Conservation (phyloP, 2,888 invertebrate genomes). For the Drosophila mayaguana region DNA sequence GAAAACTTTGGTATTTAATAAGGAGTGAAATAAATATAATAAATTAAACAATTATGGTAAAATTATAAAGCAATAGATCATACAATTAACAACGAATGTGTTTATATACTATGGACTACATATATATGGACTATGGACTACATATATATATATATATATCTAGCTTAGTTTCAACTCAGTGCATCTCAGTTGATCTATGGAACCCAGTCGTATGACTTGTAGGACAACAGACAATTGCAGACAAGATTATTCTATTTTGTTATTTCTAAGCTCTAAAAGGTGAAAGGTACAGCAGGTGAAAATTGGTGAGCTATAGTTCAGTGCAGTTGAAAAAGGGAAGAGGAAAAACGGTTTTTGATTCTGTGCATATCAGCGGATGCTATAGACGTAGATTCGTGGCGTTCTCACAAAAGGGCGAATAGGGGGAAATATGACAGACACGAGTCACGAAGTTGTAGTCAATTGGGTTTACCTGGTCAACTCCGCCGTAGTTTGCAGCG, state of each 20-base stretch:
- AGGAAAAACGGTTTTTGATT: background rate
- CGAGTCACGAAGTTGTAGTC: background rate
- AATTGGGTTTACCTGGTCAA: constrained; percentile 35
- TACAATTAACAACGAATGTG: too few species aligned
- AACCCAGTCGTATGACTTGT: background rate
- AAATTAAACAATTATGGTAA: too few species aligned
- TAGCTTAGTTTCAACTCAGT: background rate
- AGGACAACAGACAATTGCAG: background rate
- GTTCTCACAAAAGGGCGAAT: background rate
- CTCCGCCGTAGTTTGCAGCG: constrained; percentile 26
- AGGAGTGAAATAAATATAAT: too few species aligned
- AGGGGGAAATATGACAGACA: background rate
- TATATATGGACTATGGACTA: too few species aligned
- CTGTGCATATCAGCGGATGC: background rate
- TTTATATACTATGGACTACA: too few species aligned
- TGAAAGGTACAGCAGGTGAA: background rate
- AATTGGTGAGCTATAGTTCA: too few species aligned
- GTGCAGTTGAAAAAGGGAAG: too few species aligned
- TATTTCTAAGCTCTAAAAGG: background rate
- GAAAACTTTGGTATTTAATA: too few species aligned
- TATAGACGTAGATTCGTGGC: background rate
- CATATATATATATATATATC: too few species aligned
- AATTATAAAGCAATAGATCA: too few species aligned
- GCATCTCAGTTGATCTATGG: background rate
- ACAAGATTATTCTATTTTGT: background rate